phyloP scores from a whole-genome alignment of 2,888 invertebrate species.

The Allolobophora icterica region DNA sequence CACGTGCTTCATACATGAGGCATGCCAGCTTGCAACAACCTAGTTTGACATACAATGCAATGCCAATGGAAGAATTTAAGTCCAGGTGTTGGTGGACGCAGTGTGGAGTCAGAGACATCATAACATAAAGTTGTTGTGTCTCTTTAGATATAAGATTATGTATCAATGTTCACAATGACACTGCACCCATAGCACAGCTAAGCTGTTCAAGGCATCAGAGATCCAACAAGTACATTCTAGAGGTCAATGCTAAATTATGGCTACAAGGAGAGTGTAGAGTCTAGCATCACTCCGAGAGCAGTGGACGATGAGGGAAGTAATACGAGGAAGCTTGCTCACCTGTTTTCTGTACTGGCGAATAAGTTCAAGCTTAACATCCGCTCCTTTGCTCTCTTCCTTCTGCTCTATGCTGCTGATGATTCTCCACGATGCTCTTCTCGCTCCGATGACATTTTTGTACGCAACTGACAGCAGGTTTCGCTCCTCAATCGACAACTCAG shows the following conservation, averaged over 20 bases:
- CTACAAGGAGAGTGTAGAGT: background rate
- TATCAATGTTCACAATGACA: background rate
- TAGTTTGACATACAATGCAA: background rate
- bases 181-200: background rate
- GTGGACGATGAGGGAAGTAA: background rate
- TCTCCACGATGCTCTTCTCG: constrained; percentile 95
- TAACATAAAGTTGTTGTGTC: background rate
- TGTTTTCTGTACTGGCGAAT: constrained; percentile 87
- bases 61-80: background rate
- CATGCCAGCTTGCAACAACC: background rate
- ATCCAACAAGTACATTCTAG: background rate
- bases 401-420: constrained; percentile 97
- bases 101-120: background rate
- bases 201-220: background rate
- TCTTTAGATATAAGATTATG: background rate
- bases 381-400: constrained; percentile 78
- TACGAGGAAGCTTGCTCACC: constrained; percentile 58
- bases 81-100: background rate
- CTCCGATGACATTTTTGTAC: constrained; percentile 61
- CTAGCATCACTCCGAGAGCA: background rate
- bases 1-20: background rate
- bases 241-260: background rate
- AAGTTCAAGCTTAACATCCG: constrained; percentile 81
- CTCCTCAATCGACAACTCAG: constrained; percentile 95
- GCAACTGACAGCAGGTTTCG: constrained; percentile 72